Base-by-base conservation (phyloP, 2,888 invertebrate genomes). In the Caprella mutica region DNA sequence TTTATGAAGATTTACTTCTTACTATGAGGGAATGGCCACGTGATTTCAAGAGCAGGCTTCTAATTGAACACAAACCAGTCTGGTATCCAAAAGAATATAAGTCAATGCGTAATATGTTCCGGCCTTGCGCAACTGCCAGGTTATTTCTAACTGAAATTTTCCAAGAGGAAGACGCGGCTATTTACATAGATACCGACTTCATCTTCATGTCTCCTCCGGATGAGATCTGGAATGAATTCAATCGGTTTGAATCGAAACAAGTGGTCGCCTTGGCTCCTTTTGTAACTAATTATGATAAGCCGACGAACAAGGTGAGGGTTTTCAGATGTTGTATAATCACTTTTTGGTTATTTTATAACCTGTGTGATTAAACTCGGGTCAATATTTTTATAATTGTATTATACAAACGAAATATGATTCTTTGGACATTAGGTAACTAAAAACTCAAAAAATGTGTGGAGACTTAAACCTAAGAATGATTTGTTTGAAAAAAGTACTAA, bases 171-270 rank as follows among this genome's bases (percentile, higher is more conserved):
- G 73, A 73, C 59, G 68, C 72, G 3, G 56, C 74, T 24, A 66
- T 75, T 26, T 75, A 75, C 65, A 68, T 75, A 21, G 75, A 75
- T 67, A 75, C 75, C 9, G 75, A 75, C 65, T 67, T 73, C 26
- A 66, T 75, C 46, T 73, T 75, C 64, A 55, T 75, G 54, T 67
- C 70, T 24, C 71, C 72, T 26, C 64, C 73, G 1, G 70, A 72
- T 27, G 68, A 71, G 21, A 64, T 75, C 24, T 74, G 74, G 74
- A 51, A 46, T 2, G 67, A 69, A 60, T 73, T 74, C 29, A 14
- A 54, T 1, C 51, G 46, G 24, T 66, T 67, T 44, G 27, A 56
- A 23, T 43, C 51, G 9, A 40, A 23, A 3, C 72, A 72, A 39
- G 58, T 73, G 19, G 72, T 71, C 5, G 73, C 70, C 1, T 66